Base-by-base conservation (phyloP, 2,113 vertebrate species). In the Tenebrosternarchus preto region DNA sequence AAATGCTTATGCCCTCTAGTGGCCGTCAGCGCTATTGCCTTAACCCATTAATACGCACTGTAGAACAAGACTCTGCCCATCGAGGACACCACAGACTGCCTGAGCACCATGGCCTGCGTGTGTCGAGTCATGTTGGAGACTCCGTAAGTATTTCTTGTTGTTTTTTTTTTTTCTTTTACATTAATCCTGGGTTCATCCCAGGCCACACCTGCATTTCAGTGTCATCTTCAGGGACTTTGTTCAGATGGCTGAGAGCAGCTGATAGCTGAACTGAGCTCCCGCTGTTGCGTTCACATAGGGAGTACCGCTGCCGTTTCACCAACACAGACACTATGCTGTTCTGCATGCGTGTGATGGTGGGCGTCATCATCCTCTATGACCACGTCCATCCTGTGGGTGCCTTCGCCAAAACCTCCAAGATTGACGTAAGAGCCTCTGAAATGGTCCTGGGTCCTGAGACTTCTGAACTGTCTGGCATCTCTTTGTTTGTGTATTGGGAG, bases 341-440 rank as follows among this genome's bases (percentile, higher is more conserved):
- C 94, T 97, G 96, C 84, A 97, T 97, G 96, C 84, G 96, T 83
- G 96, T 97, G 86, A 97, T 97, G 96, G 96, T 97, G 0, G 96
- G 96, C 0, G 96, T 97, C 91, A 96, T 97, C 87, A 97, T 97
- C 84, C 95, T 97, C 85, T 97, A 97, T 0, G 96, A 97, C 89
- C 96, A 97, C 0, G 96, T 97, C 59, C 96, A 97, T 82, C 96
- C 96, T 0, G 95, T 97, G 68, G 96, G 96, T 73, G 96, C 96
- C 80, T 97, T 97, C 0, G 96, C 96, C 20, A 97, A 97, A 92
- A 96, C 96, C 82, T 96, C 96, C 86, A 97, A 97, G 91, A 97
- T 97, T 0, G 96, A 97, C 0, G 96, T 96, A 91, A 96, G 95
- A 85, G 25, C 36, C 31, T 31, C 8, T n/a, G 3, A 8, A 61